Base-by-base conservation (phyloP, 23 tunicate genomes). In the Corella eumyota region DNA sequence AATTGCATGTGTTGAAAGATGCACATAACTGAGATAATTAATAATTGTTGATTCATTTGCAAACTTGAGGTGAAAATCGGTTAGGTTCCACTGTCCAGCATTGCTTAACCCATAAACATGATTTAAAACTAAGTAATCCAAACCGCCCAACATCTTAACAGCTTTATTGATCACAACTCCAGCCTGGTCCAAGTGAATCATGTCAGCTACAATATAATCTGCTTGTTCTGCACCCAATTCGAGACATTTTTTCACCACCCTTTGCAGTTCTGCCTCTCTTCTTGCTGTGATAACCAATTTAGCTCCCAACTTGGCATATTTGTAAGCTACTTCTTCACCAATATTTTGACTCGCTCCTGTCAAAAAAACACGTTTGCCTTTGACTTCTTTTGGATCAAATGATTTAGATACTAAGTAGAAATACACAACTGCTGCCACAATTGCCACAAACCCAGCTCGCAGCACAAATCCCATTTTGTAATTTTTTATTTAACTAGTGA, bases 341-440 rank as follows among this genome's bases (percentile, higher is more conserved):
- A 84, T 84, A 33, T 84, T 84, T 61, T 84, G 94, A 56, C 94
- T 84, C 26, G 83, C 83, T 1, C 94, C 94, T 1, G 94, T 84
- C 32, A 84, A 45, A 0, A 84, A 38, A 15, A 84, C 72, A 31
- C 68, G 51, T 46, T 76, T 76, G 44, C 65, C 73, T 30, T 45
- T 22, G 4, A 75, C 36, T 4, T 34, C 30, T 24, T 66, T 83
- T 84, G 38, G n/a, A n/a, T n/a, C n/a, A n/a, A n/a, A n/a, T n/a
- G n/a, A n/a, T n/a, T n/a, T n/a, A n/a, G n/a, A n/a, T n/a, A n/a
- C n/a, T n/a, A n/a, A n/a, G n/a, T n/a, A n/a, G n/a, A n/a, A n/a
- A n/a, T n/a, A n/a, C n/a, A n/a, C n/a, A n/a, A n/a, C n/a, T n/a
- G n/a, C n/a, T n/a, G n/a, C n/a, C n/a, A n/a, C n/a, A n/a, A n/a